Conservation (phyloP, 2,888 invertebrate genomes). For the Heterodera filipjevi region DNA sequence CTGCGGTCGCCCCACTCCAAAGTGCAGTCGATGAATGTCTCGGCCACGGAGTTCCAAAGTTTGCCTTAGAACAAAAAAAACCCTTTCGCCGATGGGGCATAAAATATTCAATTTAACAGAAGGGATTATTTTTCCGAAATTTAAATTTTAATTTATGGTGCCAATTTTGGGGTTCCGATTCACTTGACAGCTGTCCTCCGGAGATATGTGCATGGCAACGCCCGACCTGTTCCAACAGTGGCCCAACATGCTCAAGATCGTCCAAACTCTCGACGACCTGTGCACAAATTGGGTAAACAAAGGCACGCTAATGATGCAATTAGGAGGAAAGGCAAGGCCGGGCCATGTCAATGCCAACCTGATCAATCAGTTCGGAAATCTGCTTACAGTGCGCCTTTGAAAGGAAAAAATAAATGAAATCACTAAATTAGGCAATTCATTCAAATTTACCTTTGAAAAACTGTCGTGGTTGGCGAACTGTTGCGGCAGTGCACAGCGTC, state of each 20-base stretch:
- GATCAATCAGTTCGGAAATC: slow-evolving; percentile 59
- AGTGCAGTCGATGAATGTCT: slow-evolving; percentile 64
- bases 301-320: background rate
- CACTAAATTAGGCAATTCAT: background rate
- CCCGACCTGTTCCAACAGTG: slow-evolving; percentile 56
- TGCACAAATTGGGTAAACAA: background rate
- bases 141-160: slow-evolving; percentile 13
- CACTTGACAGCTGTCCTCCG: slow-evolving; percentile 57
- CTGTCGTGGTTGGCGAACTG: slow-evolving; percentile 56
- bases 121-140: background rate
- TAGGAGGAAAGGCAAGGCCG: background rate
- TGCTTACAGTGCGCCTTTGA: slow-evolving; percentile 57
- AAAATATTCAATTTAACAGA: no score
- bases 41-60: slow-evolving; percentile 62
- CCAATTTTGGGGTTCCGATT: slow-evolving; percentile 7
- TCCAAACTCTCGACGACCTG: slow-evolving; percentile 63
- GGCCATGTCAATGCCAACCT: no score
- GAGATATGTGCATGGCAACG: slow-evolving; percentile 56
- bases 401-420: slow-evolving; percentile 8
- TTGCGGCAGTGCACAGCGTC: slow-evolving; percentile 51
- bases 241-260: slow-evolving; percentile 55
- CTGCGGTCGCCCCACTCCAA: slow-evolving; percentile 65
- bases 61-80: slow-evolving; percentile 45
- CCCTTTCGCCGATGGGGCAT: no score
- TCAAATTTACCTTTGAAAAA: slow-evolving; percentile 47